Base-by-base conservation (phyloP, 2,797 vertebrate species). In the Xenops minutus region DNA sequence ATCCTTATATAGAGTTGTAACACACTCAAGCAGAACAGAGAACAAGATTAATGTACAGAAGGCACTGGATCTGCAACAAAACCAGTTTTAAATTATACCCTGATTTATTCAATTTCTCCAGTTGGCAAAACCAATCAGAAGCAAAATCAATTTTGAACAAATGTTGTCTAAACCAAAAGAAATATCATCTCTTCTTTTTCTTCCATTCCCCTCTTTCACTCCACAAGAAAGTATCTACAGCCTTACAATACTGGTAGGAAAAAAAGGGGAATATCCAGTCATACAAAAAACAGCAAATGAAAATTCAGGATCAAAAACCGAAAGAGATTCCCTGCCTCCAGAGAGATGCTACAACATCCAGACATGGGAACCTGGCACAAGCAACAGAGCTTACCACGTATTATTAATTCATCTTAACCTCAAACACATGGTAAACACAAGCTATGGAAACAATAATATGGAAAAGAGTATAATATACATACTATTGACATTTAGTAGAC, bases 61-160 rank as follows among this genome's bases (percentile, higher is more conserved):
- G 59, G 9, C 15, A 68, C 12, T 91, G 37, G 15, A 68, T 88
- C 51, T 43, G 44, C 27, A 79, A 82, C 20, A 86, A 89, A 83
- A 61, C 6, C 43, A 49, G 43, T 88, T 80, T 75, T 54, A 74
- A 76, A 91, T 92, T 83, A 75, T 8, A 62, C 12, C 3, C 18
- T 8, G 8, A 95, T 83, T 67, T 85, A 88, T 67, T 82, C 13
- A 39, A 49, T 89, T 87, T 85, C 61, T 91, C 64, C 68, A 77
- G 27, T 6, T 64, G 64, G 56, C 72, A 93, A 93, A 95, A 92
- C 37, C 75, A 89, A 64, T 64, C 49, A 64, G 66, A 89, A 73
- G 15, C 10, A 12, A 87, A 89, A 94, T 63, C 23, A 52, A 26
- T 82, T 89, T 58, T 72, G 48, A 87, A 85, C 22, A 79, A 79